Evolutionary conservation across 2,888 invertebrate genomes (phyloP).

Genomic region (Pollenia amentaria): DNA sequence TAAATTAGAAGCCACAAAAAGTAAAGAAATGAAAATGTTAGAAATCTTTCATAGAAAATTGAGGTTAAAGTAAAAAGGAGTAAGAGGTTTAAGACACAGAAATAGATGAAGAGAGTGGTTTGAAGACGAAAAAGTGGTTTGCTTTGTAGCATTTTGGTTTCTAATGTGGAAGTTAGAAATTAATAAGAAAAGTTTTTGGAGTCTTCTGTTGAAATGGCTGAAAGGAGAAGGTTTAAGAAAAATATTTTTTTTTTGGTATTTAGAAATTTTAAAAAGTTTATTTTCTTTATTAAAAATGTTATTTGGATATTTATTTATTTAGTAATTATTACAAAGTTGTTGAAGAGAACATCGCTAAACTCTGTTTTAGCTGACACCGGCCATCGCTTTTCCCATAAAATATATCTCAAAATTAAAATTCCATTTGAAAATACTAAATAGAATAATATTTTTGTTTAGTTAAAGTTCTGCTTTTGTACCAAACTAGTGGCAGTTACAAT

Average conservation of each 20-base stretch:
- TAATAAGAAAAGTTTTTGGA: neutral
- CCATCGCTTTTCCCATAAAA: too few relatives aligned
- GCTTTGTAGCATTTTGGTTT: neutral
- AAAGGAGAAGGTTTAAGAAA: neutral
- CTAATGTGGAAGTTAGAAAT: slow-evolving; percentile 10
- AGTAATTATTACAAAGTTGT: too few relatives aligned
- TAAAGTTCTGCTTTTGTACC: neutral
- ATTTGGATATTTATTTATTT: too few relatives aligned
- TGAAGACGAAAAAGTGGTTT: neutral
- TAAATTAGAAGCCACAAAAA: slow-evolving; percentile 41
- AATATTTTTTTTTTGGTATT: neutral
- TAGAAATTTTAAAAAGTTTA: neutral
- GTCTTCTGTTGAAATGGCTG: too few relatives aligned
- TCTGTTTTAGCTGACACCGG: too few relatives aligned
- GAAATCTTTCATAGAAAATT: slow-evolving; percentile 3
- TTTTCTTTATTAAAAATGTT: too few relatives aligned
- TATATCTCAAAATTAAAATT: too few relatives aligned
- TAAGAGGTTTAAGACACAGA: neutral
- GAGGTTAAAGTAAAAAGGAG: neutral
- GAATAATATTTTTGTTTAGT: neutral
- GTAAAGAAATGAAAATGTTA: slow-evolving; percentile 14
- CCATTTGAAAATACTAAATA: neutral
- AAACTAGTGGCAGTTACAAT: neutral
- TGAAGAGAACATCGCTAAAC: too few relatives aligned
- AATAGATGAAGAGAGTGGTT: neutral